Evolutionary conservation across 2,888 invertebrate genomes (phyloP), one percentile per base, ranked within the genome.

Genomic region (Hoplodrina ambigua): DNA sequence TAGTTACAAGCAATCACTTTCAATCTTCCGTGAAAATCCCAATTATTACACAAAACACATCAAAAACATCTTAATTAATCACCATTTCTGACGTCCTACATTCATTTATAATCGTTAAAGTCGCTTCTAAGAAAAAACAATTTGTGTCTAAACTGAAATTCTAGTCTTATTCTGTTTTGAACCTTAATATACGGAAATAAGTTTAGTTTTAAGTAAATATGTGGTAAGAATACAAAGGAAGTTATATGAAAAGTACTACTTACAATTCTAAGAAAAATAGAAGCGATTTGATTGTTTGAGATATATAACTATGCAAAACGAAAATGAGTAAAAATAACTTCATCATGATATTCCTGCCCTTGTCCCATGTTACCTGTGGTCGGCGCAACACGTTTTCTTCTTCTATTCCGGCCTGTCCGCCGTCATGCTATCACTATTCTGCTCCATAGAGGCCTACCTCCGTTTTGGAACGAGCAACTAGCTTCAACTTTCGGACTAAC

Each of bases 41-140:
- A n/a, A 7, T 78, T 72, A 63, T 63, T 74, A 63, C 71, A 66
- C 69, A 75, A 83, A 73, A 75, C 56, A 77, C 62, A 69, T 66
- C 11, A 56, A 75, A 75, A 55, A 60, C 57, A 62, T 74, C 55
- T 41, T 19, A 83, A 83, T 72, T 70, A 74, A 79, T 77, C 75
- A 75, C 58, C n/a, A 15, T 63, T 41, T 30, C 74, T 72, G 73
- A 83, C 75, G 44, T 57, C 55, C 65, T 8, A 72, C 77, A 83
- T 72, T 69, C 68, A 74, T 83, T 72, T 74, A 63, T 68, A 65
- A 77, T 77, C 72, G 70, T 83, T 77, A 83, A 83, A 75, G 77
- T 79, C 81, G 52, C 19, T 59, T 0, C 59, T 69, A 72, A 74
- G 72, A 80, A 75, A 76, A 81, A 80, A 74, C 69, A 58, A 69